Percentiles rank a stretch among this genome's conserved stretches.
Conservation (phyloP, 2,888 invertebrate genomes). For the Halictus ligatus region DNA sequence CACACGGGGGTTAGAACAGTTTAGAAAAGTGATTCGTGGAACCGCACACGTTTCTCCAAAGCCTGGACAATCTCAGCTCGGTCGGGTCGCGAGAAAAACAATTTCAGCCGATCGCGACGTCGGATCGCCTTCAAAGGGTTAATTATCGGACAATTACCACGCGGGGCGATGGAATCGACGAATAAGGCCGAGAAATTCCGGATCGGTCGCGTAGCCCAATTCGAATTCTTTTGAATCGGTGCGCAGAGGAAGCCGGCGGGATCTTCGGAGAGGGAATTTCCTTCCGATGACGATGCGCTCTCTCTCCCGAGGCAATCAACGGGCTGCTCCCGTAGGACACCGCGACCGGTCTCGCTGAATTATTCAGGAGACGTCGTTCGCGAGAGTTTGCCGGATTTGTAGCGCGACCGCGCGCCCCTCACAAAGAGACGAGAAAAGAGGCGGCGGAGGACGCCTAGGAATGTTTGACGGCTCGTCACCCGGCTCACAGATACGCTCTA, state of each 20-base stretch:
- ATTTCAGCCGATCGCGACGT: neutral
- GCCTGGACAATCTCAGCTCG: neutral
- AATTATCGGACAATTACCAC: constrained; percentile 5
- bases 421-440: constrained; percentile 60
- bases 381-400: constrained; percentile 82
- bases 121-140: constrained; percentile 2
- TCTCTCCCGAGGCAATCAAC: constrained; percentile 74
- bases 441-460: constrained; percentile 58
- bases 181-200: constrained; percentile 15
- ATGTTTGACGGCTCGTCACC: constrained; percentile 62
- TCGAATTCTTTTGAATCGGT: constrained; percentile 54
- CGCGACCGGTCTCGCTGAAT: constrained; percentile 82
- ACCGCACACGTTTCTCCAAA: neutral
- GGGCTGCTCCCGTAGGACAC: constrained; percentile 73
- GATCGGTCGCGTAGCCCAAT: constrained; percentile 29
- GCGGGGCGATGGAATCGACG: neutral
- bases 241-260: constrained; percentile 19
- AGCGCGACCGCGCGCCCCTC: constrained; percentile 76
- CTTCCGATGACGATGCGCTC: constrained; percentile 50
- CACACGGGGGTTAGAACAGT: neutral
- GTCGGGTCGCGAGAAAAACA: neutral
- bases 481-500: constrained; percentile 36
- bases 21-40: neutral
- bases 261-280: constrained; percentile 64
- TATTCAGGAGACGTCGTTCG: constrained; percentile 78